Evolutionary conservation across 2,888 invertebrate species (phyloP).

Genomic region (Steinernema carpocapsae): DNA sequence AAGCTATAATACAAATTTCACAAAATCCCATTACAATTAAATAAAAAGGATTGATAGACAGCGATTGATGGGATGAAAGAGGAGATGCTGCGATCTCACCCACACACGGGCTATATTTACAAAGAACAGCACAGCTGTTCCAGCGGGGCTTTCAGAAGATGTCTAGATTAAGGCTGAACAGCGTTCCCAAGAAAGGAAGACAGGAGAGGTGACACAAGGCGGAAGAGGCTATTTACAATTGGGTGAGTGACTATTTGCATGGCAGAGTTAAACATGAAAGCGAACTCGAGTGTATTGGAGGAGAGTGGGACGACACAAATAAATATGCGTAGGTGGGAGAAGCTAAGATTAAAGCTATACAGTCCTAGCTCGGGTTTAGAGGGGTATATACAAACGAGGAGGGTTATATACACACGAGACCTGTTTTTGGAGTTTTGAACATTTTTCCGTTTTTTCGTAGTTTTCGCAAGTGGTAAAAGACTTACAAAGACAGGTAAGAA

Average conservation of each 20-base stretch:
- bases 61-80: neutral
- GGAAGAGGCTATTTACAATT: neutral
- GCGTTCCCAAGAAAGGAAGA: too few species aligned
- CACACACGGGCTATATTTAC: too few species aligned
- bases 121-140: conserved; percentile 11
- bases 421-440: conserved; percentile 20
- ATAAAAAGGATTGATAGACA: neutral
- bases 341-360: neutral
- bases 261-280: conserved; percentile 12
- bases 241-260: conserved; percentile 23
- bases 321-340: neutral
- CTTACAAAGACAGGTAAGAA: neutral
- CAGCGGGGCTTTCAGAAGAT: neutral
- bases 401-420: neutral
- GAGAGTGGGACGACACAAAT: neutral
- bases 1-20: neutral
- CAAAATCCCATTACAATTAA: conserved; percentile 6
- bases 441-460: conserved; percentile 19
- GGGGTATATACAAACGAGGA: conserved; percentile 6
- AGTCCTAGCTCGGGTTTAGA: neutral
- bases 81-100: neutral
- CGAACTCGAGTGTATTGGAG: conserved; percentile 8
- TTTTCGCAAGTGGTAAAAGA: conserved; percentile 7
- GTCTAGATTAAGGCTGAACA: neutral
- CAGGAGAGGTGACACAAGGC: neutral